A percentile compares a stretch with the other conserved stretches of the same genome.
These are phyloP conservation scores for Aphidius gifuensis DNA, from an alignment of 1,140 invertebrate species.

Conservation along the genomic window DNA sequence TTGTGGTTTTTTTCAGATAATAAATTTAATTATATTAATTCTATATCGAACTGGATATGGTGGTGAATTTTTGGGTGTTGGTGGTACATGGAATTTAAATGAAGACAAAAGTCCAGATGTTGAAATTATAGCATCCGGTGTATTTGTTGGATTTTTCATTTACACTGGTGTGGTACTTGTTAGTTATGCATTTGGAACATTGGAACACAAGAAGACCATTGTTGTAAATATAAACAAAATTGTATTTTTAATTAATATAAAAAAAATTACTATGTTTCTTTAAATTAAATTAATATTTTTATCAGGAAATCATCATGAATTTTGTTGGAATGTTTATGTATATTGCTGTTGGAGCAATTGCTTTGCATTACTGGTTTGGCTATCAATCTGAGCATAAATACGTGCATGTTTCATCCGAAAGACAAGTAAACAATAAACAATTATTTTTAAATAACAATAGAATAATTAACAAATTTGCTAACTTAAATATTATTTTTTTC, in stretches of 20 bases:
- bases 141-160: conserved; percentile 81
- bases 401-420: conserved; percentile 64
- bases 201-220: conserved; percentile 67
- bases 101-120: conserved; percentile 81
- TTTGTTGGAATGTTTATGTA: conserved; percentile 79
- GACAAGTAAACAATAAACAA: conserved; percentile 58
- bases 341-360: conserved; percentile 76
- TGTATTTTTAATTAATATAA: background rate
- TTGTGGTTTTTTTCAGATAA: conserved; percentile 58
- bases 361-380: conserved; percentile 82
- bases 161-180: conserved; percentile 71
- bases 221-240: conserved; percentile 47
- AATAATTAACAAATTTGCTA: background rate
- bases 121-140: conserved; percentile 80
- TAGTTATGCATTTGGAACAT: conserved; percentile 70
- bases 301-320: conserved; percentile 83
- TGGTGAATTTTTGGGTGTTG: conserved; percentile 77
- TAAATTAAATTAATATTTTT: conserved; percentile 23
- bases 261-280: conserved; percentile 1
- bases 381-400: conserved; percentile 75
- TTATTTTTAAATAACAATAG: conserved; percentile 14
- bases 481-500: conserved; percentile 22
- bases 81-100: conserved; percentile 84
- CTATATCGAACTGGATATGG: conserved; percentile 78
- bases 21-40: conserved; percentile 77